Conservation (phyloP, 2,888 invertebrate genomes). For the Helleia helle region DNA sequence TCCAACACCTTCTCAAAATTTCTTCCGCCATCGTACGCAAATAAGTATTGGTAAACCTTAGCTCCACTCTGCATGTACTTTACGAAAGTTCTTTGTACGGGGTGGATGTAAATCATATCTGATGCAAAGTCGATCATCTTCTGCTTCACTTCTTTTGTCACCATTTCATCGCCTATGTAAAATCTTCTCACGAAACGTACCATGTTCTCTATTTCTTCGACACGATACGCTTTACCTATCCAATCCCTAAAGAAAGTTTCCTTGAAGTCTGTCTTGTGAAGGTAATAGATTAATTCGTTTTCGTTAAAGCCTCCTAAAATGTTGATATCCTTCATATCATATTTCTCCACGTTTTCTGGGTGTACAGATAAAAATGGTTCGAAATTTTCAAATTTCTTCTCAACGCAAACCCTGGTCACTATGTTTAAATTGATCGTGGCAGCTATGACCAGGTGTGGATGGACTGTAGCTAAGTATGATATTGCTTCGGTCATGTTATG, state of each 20-base stretch:
- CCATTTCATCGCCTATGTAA: slow-evolving; percentile 37
- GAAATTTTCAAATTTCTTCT: slow-evolving; percentile 20
- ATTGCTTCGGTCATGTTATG: slow-evolving; percentile 22
- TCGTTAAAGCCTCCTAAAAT: slow-evolving; percentile 36
- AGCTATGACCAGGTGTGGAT: slow-evolving; percentile 13
- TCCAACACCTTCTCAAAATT: slow-evolving; percentile 29
- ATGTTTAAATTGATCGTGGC: slow-evolving; percentile 14
- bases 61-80: slow-evolving; percentile 31
- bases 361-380: slow-evolving; percentile 25
- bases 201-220: slow-evolving; percentile 23
- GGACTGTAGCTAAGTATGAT: slow-evolving; percentile 18
- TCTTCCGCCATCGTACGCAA: slow-evolving; percentile 37
- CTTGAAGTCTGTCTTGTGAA: neutral
- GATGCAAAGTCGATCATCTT: slow-evolving; percentile 32
- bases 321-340: slow-evolving; percentile 32
- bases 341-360: slow-evolving; percentile 27
- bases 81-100: slow-evolving; percentile 27
- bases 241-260: too few species aligned
- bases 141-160: slow-evolving; percentile 21
- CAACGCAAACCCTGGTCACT: slow-evolving; percentile 14
- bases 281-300: slow-evolving; percentile 23
- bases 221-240: neutral
- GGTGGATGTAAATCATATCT: slow-evolving; percentile 32
- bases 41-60: slow-evolving; percentile 35
- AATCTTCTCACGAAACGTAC: slow-evolving; percentile 33